phyloP scores from a whole-genome alignment of 2,797 vertebrate genomes.

The Ctenopoma multispine region DNA sequence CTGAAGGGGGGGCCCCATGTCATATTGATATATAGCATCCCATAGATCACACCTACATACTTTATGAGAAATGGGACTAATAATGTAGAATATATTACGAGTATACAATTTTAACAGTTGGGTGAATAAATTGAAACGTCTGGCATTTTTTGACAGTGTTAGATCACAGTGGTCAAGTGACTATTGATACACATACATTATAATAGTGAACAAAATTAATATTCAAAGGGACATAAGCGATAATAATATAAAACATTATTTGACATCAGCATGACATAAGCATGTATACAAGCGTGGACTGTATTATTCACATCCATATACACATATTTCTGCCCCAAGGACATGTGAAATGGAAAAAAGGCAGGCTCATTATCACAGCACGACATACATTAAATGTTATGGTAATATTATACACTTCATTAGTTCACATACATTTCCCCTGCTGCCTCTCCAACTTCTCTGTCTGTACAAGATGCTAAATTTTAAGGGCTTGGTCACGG shows the following conservation, averaged over 20 bases:
- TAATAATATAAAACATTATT: conserved; percentile 61
- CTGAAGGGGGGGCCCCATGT: conserved; percentile 1
- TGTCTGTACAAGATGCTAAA: conserved; percentile 81
- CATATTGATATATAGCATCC: conserved; percentile 27
- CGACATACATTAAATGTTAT: conserved; percentile 86
- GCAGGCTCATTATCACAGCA: conserved; percentile 85
- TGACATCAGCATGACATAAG: conserved; percentile 64
- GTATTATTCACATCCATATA: conserved; percentile 76
- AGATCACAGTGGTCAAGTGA: conserved; percentile 27
- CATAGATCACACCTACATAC: conserved; percentile 42
- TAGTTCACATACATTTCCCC: conserved; percentile 85
- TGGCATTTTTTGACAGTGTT: conserved; percentile 21
- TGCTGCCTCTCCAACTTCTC: conserved; percentile 78
- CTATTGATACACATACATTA: conserved; percentile 21
- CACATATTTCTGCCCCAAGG: conserved; percentile 74
- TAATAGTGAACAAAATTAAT: conserved; percentile 40
- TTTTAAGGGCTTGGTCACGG: conserved; percentile 81
- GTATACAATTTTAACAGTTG: conserved; percentile 18
- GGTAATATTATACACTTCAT: conserved; percentile 88
- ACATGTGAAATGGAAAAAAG: conserved; percentile 82
- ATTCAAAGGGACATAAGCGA: conserved; percentile 53
- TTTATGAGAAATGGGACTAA: conserved; percentile 33
- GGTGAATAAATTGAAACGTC: conserved; percentile 32
- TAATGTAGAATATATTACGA: conserved; percentile 26
- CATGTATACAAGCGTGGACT: conserved; percentile 51